Evolutionary conservation across 1,140 invertebrate species (phyloP), one percentile per base, ranked within the genome.

Genomic region (Hycleus cichorii): DNA sequence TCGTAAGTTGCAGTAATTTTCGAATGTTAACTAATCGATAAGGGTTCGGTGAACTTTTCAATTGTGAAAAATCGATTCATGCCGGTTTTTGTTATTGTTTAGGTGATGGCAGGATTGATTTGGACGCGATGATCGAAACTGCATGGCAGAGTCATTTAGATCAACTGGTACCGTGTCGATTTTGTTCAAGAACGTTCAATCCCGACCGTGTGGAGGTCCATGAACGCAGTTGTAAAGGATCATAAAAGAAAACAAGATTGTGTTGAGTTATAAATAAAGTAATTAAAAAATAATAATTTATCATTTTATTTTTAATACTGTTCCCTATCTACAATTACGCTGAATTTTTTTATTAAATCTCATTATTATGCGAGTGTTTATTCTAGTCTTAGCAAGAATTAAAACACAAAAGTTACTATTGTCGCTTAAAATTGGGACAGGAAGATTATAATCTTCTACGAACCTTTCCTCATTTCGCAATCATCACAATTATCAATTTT

Each of bases 171-270:
- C 79, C 82, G 1, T 90, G 88, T 67, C 77, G 78, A 60, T 76
- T 77, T 54, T 90, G 88, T 70, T 79, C 79, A 12, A 75, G 87
- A 43, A 88, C 83, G 24, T 89, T 90, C 67, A 79, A 81, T 66
- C 84, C 87, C 1, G 86, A 89, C 62, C 74, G 87, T 47, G 74
- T 90, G 2, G 69, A 71, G 32, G 71, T 88, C 18, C 88, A 90
- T 64, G 80, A 87, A 69, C 75, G 78, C 47, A 82, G 78, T 57
- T 89, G 87, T 60, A 81, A 80, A 62, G 65, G 65, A 45, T 56
- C 48, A 38, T 46, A 32, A 10, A 42, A 18, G 18, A 18, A 18
- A 18, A 18, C 18, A 18, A 18, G 18, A 18, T 18, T 18, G 18
- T 18, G 18, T 18, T 18, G 18, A 18, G 18, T 18, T 18, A 18